Base-by-base conservation (phyloP, 2,888 invertebrate species). In the Flabesymbios commensalis region DNA sequence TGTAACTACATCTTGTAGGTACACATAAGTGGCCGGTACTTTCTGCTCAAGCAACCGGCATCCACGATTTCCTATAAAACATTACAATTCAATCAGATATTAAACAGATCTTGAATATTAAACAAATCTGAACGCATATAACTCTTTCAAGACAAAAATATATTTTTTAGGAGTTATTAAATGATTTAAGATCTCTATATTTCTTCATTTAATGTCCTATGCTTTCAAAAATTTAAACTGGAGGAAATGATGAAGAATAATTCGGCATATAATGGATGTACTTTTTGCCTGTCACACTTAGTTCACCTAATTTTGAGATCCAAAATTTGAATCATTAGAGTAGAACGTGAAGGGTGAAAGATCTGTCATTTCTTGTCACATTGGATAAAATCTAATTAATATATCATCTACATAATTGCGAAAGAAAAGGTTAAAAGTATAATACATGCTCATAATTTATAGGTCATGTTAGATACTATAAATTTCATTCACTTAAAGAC, bases 1-100 rank as follows among this genome's bases (percentile, higher is more conserved):
- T 67, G 88, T 10, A 2, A 96, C 90, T 28, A 96, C 92, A 78
- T 97, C 95, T 83, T 99, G 96, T 56, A 99, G 84, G 1, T 94
- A 92, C 51, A 98, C 86, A 83, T 98, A 99, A 41, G 93, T 93
- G 0, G 96, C 94, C 0, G 99, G 98, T 3, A 99, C 92, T 76
- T 92, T 90, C 83, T 98, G 97, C 72, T 96, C 92, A 29, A 99
- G 59, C 3, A 98, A 81, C 0, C 93, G 87, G 78, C 75, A 74
- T 29, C 94, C 93, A 79, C 95, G 95, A 69, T 93, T 93, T 19
- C 91, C 90, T 88, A 79, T 39, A 53, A 53, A 39, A 58, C 2
- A 26, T 14, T 24, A n/a, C n/a, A n/a, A n/a, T n/a, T n/a, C n/a
- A n/a, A n/a, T n/a, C n/a, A n/a, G n/a, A n/a, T n/a, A 49, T 14